Percentiles rank a stretch among this genome's conserved stretches.
Conservation (phyloP, 2,888 invertebrate species). For the Phyllotreta cruciferae region DNA sequence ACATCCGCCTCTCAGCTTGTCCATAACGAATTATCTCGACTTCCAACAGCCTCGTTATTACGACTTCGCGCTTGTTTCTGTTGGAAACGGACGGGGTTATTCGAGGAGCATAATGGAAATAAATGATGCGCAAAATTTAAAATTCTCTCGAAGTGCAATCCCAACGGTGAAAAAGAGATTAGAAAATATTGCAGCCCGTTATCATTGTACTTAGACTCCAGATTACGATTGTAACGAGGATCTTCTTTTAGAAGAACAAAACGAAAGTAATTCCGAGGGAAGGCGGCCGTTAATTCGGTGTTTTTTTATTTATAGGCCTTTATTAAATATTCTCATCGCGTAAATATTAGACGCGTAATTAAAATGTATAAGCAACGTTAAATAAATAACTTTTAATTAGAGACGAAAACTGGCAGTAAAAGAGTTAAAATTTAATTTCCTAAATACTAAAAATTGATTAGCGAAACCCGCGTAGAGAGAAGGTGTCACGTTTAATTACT, state of each 20-base stretch:
- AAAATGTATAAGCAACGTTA: too few relatives aligned
- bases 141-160: slow-evolving; percentile 20
- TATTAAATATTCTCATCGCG: too few relatives aligned
- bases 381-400: too few relatives aligned
- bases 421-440: too few relatives aligned
- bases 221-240: slow-evolving; percentile 20
- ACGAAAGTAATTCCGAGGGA: not conserved
- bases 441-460: too few relatives aligned
- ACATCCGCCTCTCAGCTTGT: slow-evolving; percentile 10
- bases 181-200: slow-evolving; percentile 22
- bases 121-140: slow-evolving; percentile 28
- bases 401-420: too few relatives aligned
- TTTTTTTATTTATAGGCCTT: too few relatives aligned
- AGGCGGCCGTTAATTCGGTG: too few relatives aligned
- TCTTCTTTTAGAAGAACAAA: slow-evolving; percentile 10
- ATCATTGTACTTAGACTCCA: slow-evolving; percentile 22
- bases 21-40: slow-evolving; percentile 10
- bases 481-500: too few relatives aligned
- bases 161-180: slow-evolving; percentile 20
- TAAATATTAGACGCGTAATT: too few relatives aligned
- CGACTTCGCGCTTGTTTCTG: slow-evolving; percentile 4
- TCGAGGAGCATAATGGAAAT: slow-evolving; percentile 25
- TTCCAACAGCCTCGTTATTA: not conserved
- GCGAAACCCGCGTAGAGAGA: too few relatives aligned
- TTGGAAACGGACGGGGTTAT: not conserved